Conservation (phyloP, 2,888 invertebrate species). For the Brenthis daphne region DNA sequence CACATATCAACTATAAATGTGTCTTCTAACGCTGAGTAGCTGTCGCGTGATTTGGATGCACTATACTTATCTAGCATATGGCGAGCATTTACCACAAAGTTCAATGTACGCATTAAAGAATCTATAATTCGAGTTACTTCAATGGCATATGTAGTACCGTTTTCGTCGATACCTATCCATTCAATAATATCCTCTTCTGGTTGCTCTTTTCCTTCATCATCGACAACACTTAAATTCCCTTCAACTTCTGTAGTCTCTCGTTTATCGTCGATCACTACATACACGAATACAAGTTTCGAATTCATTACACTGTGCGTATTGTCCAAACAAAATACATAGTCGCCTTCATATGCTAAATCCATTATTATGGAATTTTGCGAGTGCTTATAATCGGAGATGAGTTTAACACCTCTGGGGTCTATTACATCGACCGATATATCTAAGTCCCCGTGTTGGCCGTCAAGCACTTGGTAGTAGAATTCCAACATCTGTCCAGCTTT, state of each 20-base stretch:
- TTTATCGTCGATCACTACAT: constrained; percentile 85
- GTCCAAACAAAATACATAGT: constrained; percentile 93
- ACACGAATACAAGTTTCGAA: constrained; percentile 91
- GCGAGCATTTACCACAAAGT: constrained; percentile 83
- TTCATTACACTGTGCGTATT: constrained; percentile 91
- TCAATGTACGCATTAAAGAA: constrained; percentile 84
- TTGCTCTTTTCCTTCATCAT: constrained; percentile 53
- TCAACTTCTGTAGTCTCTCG: constrained; percentile 53
- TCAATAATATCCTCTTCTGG: constrained; percentile 63
- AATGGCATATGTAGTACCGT: constrained; percentile 58
- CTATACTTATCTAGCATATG: constrained; percentile 86
- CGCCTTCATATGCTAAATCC: constrained; percentile 84
- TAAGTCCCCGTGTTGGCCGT: constrained; percentile 92
- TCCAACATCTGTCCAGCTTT: constrained; percentile 66
- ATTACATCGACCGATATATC: constrained; percentile 89
- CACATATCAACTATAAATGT: constrained; percentile 91
- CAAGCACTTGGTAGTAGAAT: constrained; percentile 83
- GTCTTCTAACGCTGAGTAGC: constrained; percentile 90
- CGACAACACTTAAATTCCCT: constrained; percentile 46
- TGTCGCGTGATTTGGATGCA: constrained; percentile 90
- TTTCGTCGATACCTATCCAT: constrained; percentile 58
- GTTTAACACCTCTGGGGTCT: constrained; percentile 83
- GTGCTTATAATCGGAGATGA: constrained; percentile 86
- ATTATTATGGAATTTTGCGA: constrained; percentile 86
- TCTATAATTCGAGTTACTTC: constrained; percentile 82